phyloP scores from a whole-genome alignment of 1,140 invertebrate species.

The Brachionus rubens region DNA sequence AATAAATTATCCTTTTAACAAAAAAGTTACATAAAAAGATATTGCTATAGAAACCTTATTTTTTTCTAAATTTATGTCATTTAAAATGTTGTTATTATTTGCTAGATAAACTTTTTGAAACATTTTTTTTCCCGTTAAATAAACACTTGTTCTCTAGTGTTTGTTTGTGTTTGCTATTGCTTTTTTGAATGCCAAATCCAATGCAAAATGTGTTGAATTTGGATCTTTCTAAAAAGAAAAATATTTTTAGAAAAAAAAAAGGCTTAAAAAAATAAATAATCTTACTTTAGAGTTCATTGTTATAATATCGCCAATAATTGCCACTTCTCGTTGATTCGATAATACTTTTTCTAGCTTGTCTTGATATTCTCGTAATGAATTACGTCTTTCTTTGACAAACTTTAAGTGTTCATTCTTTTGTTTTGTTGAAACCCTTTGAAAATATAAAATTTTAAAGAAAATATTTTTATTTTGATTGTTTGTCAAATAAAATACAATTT shows the following conservation, averaged over 20 bases:
- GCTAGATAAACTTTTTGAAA: background rate
- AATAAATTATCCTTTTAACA: too few relatives aligned
- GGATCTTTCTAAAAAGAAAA: conserved; percentile 23
- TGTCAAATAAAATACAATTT: conserved; percentile 37
- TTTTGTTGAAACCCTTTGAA: conserved; percentile 19
- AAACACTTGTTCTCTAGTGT: background rate
- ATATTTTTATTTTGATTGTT: background rate
- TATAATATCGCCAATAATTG: conserved; percentile 26
- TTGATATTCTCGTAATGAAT: background rate
- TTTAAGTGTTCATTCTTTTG: conserved; percentile 1
- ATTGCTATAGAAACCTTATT: conserved; percentile 40
- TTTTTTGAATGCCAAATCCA: conserved; percentile 35
- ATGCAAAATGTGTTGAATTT: background rate
- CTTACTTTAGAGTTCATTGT: conserved; percentile 6
- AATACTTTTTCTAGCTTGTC: background rate
- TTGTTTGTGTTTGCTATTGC: conserved; percentile 20
- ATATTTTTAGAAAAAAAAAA: background rate
- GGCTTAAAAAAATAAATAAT: background rate
- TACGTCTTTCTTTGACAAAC: background rate
- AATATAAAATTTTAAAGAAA: background rate
- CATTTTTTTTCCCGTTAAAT: background rate
- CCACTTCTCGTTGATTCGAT: background rate
- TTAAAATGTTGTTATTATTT: background rate
- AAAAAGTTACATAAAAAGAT: background rate
- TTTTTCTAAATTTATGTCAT: background rate